Evolutionary conservation across 2,797 vertebrate genomes (phyloP), one percentile per base, ranked within the genome.

Genomic region (Acipenser ruthenus): DNA sequence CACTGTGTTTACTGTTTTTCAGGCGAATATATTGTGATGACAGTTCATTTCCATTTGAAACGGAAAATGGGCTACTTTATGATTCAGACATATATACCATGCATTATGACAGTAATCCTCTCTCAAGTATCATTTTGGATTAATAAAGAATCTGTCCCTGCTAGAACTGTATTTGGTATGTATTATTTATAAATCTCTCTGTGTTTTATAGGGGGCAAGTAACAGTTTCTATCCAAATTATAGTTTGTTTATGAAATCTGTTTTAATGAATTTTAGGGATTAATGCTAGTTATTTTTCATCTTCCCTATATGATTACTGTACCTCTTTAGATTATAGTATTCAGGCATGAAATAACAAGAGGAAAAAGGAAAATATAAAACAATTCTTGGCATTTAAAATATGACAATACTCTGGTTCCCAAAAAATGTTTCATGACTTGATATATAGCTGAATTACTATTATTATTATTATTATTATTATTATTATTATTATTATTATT

Each of bases 51-150:
- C 85, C 94, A 98, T 79, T 88, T 98, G 79, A 91, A 93, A 88
- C 83, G 96, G 71, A 99, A 99, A 91, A 97, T 99, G 94, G 97
- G 97, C 78, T 99, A 99, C 87, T 99, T 99, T 85, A 95, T 99
- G 94, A 98, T 98, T 81, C 97, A 99, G 85, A 99, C 96, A 0
- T 99, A 99, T 76, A 98, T 99, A 77, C 97, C 97, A 48, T 99
- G 97, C 85, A 99, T 99, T 80, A 98, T 99, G 97, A 99, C 97
- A 68, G 97, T 99, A 77, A 96, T 99, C 85, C 95, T 99, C 78
- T 99, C 97, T 78, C 97, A 99, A 90, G 97, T 99, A 88, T 99
- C 97, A 65, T 99, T 99, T 93, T 99, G 97, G 97, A 99, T 99
- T 87, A 98, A 99, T 84, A 99, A 99, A 78, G 96, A 99, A 77